Conservation (phyloP, 2,797 vertebrate species). For the Coregonus suidteri region DNA sequence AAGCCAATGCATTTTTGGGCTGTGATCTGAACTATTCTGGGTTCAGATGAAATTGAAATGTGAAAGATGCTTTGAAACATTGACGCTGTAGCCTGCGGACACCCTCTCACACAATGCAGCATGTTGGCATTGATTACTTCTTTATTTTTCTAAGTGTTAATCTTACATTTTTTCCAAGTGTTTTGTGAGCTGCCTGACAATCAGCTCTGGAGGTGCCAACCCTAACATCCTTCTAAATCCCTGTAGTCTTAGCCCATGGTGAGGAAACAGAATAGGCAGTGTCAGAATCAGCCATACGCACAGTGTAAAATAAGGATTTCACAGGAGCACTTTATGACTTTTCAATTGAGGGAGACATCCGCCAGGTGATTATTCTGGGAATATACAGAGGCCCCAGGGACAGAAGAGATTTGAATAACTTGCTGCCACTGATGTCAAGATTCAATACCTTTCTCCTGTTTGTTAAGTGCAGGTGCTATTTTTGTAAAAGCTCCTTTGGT, state of each 20-base stretch:
- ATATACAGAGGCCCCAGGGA: neutral
- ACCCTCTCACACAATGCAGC: neutral
- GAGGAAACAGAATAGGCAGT: neutral
- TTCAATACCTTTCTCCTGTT: slow-evolving; percentile 27
- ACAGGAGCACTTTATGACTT: slow-evolving; percentile 12
- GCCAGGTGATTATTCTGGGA: slow-evolving; percentile 16
- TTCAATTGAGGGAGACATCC: slow-evolving; percentile 5
- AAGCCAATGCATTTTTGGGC: slow-evolving; percentile 14
- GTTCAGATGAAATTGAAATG: neutral
- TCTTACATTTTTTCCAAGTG: neutral
- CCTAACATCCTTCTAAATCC: neutral
- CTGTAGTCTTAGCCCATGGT: neutral
- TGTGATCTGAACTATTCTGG: too few species aligned
- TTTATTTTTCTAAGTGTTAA: neutral
- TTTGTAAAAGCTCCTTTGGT: slow-evolving; percentile 39
- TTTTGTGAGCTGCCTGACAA: neutral
- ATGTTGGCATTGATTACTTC: slow-evolving; percentile 15
- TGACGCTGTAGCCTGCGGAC: neutral
- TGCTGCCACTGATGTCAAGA: slow-evolving; percentile 24
- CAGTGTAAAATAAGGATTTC: neutral
- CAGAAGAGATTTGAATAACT: slow-evolving; percentile 41
- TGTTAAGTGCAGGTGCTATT: slow-evolving; percentile 37
- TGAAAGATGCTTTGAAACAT: neutral
- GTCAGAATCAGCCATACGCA: neutral
- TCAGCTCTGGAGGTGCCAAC: neutral